A percentile compares a stretch with the other conserved stretches of the same genome.
These are phyloP conservation scores for Buceros bicornis DNA, from an alignment of 2,797 vertebrate genomes.

Conservation along the genomic window DNA sequence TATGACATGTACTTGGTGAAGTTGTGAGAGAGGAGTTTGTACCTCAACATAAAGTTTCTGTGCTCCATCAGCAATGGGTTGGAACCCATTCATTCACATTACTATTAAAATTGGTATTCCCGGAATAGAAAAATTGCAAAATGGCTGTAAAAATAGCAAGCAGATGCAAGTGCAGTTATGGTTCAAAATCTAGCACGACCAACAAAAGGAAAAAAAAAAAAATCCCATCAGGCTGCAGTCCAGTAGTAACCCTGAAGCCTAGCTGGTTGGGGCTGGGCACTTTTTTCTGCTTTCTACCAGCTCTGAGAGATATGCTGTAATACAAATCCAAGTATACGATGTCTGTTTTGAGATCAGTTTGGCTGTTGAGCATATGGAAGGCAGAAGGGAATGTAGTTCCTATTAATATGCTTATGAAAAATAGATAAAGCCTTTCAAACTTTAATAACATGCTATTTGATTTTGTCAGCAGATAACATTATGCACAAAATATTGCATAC, in stretches of 20 bases:
- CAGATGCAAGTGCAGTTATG: not conserved
- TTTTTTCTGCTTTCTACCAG: not conserved
- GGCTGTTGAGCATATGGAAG: conserved; percentile 1
- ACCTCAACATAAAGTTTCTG: not conserved
- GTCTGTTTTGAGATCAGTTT: conserved; percentile 23
- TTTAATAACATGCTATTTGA: conserved; percentile 64
- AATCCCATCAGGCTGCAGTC: not conserved
- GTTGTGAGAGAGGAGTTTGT: not conserved
- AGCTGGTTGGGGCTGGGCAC: not conserved
- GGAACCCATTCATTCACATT: not conserved
- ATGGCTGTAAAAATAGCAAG: not conserved
- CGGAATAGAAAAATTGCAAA: not conserved
- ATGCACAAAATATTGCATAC: conserved; percentile 10
- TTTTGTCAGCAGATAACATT: conserved; percentile 61
- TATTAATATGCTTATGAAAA: conserved; percentile 73
- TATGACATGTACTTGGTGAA: not conserved
- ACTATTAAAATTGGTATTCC: not conserved
- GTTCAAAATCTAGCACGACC: not conserved
- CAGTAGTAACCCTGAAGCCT: not conserved
- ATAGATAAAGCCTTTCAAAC: conserved; percentile 66
- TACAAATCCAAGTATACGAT: not conserved
- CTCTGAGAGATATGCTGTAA: not conserved
- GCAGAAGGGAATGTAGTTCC: not conserved
- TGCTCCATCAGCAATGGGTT: not conserved
- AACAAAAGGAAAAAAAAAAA: not conserved